Base-by-base conservation (phyloP, 2,113 vertebrate genomes). In the Microcebus jonahi region DNA sequence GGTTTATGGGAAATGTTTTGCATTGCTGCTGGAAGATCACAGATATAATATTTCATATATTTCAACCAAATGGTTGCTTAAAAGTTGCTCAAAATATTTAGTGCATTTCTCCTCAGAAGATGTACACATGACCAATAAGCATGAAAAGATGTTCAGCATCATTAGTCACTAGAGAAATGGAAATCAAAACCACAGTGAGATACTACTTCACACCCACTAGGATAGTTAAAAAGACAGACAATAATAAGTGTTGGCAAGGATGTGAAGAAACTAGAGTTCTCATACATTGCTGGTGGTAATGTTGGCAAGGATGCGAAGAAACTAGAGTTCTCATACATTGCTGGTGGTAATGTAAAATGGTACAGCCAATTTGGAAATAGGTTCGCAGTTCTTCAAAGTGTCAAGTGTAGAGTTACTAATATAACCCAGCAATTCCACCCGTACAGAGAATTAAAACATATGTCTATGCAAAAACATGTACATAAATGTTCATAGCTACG, bases 1-100 rank as follows among this genome's bases (percentile, higher is more conserved):
- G 29, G 20, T 53, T 96, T 94, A 71, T 91, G 55, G 34, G n/a
- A 96, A 96, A 86, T 81, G 34, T 84, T 67, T 94, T 53, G 84
- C 39, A 45, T 61, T 57, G 73, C 79, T 83, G n/a, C 81, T 91
- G 6, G 42, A 91, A 75, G 50, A 76, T 82, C 86, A 48, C 57
- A 94, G 61, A 76, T 70, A 61, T 45, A 88, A 27, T 81, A 34
- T 71, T 97, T 94, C 3, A 57, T 59, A 2, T 79, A 85, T 94
- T 96, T 86, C 42, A 80, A 75, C 23, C 63, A 77, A 92, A 75
- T 50, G 53, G n/a, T 76, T 88, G 48, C 82, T 91, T 90, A 79
- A 94, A 88, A 91, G 31, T 84, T 95, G 34, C 50, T 89, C 42
- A 94, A 57, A 91, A 57, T 82, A 92, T 45, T 34, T 53, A 84